These are phyloP conservation scores for Pangasianodon gigas DNA, from an alignment of 2,113 vertebrate species.

Conservation along the genomic window DNA sequence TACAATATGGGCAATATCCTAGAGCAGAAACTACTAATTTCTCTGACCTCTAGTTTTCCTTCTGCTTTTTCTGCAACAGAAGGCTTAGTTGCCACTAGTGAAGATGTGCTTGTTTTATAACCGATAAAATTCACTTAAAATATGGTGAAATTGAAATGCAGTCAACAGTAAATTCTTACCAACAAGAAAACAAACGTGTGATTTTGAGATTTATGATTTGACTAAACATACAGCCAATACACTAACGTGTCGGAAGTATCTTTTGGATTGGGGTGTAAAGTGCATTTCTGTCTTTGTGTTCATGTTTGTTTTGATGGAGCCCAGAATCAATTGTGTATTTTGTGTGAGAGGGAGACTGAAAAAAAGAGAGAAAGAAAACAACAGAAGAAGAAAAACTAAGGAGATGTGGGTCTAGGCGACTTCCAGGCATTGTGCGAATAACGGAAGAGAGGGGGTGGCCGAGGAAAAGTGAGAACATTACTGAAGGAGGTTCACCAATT, in stretches of 20 bases:
- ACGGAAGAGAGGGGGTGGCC: slow-evolving; percentile 68
- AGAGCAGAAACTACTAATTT: not conserved
- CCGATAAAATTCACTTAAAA: not conserved
- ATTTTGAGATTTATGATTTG: slow-evolving; percentile 1
- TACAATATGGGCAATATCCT: not conserved
- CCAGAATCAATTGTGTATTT: slow-evolving; percentile 64
- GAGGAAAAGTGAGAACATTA: slow-evolving; percentile 80
- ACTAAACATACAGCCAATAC: slow-evolving; percentile 44
- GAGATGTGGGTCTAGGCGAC: slow-evolving; percentile 74
- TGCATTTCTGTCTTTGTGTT: slow-evolving; percentile 62
- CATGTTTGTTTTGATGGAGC: slow-evolving; percentile 67
- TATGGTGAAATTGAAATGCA: not conserved
- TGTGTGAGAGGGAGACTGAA: slow-evolving; percentile 22
- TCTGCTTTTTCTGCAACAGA: not conserved
- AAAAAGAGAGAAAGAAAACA: slow-evolving; percentile 58
- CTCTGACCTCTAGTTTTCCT: not conserved
- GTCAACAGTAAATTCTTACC: not conserved
- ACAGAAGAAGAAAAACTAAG: slow-evolving; percentile 71
- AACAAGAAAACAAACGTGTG: not conserved
- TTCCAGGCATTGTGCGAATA: slow-evolving; percentile 79
- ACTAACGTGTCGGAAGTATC: slow-evolving; percentile 60
- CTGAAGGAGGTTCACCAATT: slow-evolving; percentile 73
- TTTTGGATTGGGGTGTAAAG: slow-evolving; percentile 51
- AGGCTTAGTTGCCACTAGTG: not conserved
- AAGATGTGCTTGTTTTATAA: not conserved